These are phyloP conservation scores for Sarcophaga caerulescens DNA, from an alignment of 2,888 invertebrate species.

Conservation along the genomic window DNA sequence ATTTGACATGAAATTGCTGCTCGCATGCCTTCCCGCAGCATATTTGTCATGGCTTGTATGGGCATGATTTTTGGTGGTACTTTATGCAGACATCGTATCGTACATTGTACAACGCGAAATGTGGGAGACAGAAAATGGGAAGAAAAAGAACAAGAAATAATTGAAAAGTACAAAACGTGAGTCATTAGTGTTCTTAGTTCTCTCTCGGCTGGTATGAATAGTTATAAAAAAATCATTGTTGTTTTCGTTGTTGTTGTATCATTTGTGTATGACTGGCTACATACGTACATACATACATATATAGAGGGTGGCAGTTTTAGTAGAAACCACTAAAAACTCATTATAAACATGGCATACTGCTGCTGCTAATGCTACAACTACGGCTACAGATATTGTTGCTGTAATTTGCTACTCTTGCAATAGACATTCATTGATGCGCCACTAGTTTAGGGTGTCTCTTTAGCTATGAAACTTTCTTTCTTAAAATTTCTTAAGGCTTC, in stretches of 20 bases:
- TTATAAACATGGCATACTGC: conserved; percentile 60
- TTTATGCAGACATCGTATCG: conserved; percentile 75
- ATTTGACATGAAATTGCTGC: conserved; percentile 95
- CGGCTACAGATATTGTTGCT: conserved; percentile 40
- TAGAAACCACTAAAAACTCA: conserved; percentile 64
- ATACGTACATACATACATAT: background rate
- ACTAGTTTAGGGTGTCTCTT: background rate
- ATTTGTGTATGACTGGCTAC: background rate
- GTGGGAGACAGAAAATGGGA: conserved; percentile 4
- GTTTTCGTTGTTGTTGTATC: conserved; percentile 4
- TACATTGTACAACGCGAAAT: background rate
- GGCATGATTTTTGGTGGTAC: conserved; percentile 93
- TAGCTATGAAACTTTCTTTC: too few relatives aligned
- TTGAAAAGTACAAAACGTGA: conserved; percentile 23
- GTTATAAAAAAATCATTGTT: background rate
- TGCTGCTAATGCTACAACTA: background rate
- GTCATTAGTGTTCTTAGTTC: conserved; percentile 46
- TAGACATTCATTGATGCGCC: background rate
- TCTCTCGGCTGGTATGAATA: too few relatives aligned
- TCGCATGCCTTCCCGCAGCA: conserved; percentile 91
- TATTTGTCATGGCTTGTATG: conserved; percentile 90
- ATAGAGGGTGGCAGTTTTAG: conserved; percentile 20
- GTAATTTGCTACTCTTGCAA: background rate
- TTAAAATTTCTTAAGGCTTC: too few relatives aligned
- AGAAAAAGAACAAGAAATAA: conserved; percentile 9